Base-by-base conservation (phyloP, 2,797 vertebrate genomes). In the Astyanax mexicanus region DNA sequence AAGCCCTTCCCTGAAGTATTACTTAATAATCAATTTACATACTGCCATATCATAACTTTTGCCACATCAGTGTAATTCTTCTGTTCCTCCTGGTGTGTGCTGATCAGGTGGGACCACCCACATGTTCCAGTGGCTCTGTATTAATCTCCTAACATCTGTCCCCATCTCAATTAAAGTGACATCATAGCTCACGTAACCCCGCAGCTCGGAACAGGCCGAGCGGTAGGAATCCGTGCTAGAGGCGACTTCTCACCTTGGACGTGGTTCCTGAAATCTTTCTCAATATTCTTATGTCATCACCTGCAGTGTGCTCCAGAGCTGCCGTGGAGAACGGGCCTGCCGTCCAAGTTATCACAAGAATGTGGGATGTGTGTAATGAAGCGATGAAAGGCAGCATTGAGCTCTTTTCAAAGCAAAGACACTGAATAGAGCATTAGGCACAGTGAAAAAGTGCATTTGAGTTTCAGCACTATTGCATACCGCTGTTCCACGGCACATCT, bases 281-380 rank as follows among this genome's bases (percentile, higher is more conserved):
- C 64, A 74, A 75, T 72, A 42, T 77, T 78, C 77, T 80, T 67
- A 84, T 79, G 76, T 85, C 77, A 84, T 84, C 61, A 55, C 75
- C 67, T 60, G 47, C 74, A 38, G 74, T 61, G 66, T 3, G 65
- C 70, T 74, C 70, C 72, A 77, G 78, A 68, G 78, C 76, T 72
- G 72, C 60, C 69, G 73, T 42, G 21, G 67, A 84, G 75, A 64
- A 65, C 23, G 27, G 38, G 47, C 69, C 69, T n/a, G 73, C 71
- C 64, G 66, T 84, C 81, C 77, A 76, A 78, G 64, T 76, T 81
- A 78, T 81, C 71, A 42, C 55, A 66, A 57, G 85, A 84, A 85
- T 88, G 84, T 69, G 83, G 80, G 71, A 78, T 76, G 77, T 81
- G 83, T 85, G 80, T 74, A 72, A 55, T 61, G 60, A 79, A 80